Evolutionary conservation across 2,797 vertebrate species (phyloP), one percentile per base, ranked within the genome.

Genomic region (Agapornis canus): DNA sequence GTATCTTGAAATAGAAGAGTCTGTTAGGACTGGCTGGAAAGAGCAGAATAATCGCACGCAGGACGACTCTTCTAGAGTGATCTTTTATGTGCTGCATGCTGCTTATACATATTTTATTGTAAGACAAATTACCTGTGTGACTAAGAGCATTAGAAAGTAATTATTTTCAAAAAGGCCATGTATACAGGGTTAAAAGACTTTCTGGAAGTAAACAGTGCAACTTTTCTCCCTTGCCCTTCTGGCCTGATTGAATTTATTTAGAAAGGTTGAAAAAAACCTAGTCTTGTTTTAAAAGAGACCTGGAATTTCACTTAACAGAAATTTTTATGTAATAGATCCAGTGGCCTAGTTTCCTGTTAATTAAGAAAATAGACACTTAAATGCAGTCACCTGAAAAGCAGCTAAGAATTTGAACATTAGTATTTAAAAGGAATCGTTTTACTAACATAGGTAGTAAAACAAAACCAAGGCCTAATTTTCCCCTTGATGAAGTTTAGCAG

Each of bases 261-360:
- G 84, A 94, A 95, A 93, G 56, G 68, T 68, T 92, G 88, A 80
- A 79, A 91, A 90, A 93, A 93, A 71, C 5, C 21, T 25, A 68
- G 51, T 72, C 83, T 72, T 86, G 66, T 89, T 95, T 96, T 84
- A 80, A 92, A 86, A 92, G 47, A 78, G 83, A 66, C 91, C 81
- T 92, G 84, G 94, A 81, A 94, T 96, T 75, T 93, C 78, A 88
- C 90, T 94, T 90, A 90, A 85, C 51, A 72, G 69, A 63, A 61
- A 14, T 23, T 76, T 87, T 95, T 80, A 94, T 92, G 47, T 96
- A 96, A 85, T 85, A 79, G 84, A 76, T 94, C 86, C 35, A 88
- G 90, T 90, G 82, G 76, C 92, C 90, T 91, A 89, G 72, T 97
- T 96, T 94, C 75, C 37, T 35, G n/a, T 95, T 92, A 80, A 79